Percentiles rank a stretch among this genome's conserved stretches.
Conservation (phyloP, 2,888 invertebrate species). For the Nomada fabriciana region DNA sequence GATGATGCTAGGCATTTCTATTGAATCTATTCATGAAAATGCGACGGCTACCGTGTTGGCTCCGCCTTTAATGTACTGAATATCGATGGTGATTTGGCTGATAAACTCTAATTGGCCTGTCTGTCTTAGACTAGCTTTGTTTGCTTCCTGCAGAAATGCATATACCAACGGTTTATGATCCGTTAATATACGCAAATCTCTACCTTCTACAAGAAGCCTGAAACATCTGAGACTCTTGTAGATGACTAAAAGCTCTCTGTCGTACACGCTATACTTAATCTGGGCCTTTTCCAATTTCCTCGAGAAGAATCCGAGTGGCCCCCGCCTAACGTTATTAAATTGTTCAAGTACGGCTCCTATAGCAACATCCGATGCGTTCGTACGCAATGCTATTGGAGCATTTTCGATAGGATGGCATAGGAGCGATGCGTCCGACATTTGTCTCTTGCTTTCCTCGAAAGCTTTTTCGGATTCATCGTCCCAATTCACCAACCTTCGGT, state of each 20-base stretch:
- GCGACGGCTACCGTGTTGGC: neutral
- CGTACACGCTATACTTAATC: too few relatives aligned
- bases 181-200: neutral
- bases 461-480: conserved; percentile 3
- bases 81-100: neutral
- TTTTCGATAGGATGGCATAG: conserved; percentile 39
- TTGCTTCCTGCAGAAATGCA: conserved; percentile 44
- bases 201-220: neutral
- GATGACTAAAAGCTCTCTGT: too few relatives aligned
- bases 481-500: neutral
- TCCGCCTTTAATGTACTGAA: neutral
- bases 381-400: conserved; percentile 38
- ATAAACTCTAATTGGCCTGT: neutral
- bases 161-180: conserved; percentile 46
- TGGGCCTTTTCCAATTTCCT: conserved; percentile 19
- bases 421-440: conserved; percentile 26
- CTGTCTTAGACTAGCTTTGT: conserved; percentile 38
- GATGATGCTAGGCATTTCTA: conserved; percentile 35
- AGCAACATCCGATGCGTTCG: conserved; percentile 58
- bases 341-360: conserved; percentile 56
- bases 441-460: conserved; percentile 31
- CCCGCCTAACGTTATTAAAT: neutral
- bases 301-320: conserved; percentile 48
- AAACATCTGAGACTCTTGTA: too few relatives aligned
- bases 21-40: neutral